A percentile compares a stretch with the other conserved stretches of the same genome.
Evolutionary conservation across 2,797 vertebrate genomes (phyloP).

Genomic region (Epinephelus malabaricus): DNA sequence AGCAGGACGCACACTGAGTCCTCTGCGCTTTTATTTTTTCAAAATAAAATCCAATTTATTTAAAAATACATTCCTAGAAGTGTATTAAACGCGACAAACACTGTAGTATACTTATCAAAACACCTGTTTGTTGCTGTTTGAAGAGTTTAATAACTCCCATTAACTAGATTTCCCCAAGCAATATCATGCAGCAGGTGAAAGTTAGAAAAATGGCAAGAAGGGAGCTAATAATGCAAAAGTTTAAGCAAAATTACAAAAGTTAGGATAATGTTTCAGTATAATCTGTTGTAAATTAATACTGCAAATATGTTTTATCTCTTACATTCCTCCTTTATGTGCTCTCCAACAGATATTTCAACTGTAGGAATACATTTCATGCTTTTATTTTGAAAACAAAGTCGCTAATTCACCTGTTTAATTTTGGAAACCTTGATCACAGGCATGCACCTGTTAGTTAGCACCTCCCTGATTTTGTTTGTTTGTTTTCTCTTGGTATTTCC

Average conservation of each 20-base stretch:
- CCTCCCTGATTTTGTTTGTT: not conserved
- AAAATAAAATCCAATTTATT: slow-evolving; percentile 55
- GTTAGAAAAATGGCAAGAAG: not conserved
- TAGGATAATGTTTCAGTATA: not conserved
- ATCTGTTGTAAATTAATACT: not conserved
- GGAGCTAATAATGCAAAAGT: not conserved
- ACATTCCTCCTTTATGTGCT: not conserved
- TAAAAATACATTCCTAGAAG: no score
- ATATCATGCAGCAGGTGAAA: not conserved
- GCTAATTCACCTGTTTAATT: not conserved
- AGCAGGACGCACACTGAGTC: not conserved
- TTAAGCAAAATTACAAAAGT: not conserved
- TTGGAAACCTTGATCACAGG: not conserved
- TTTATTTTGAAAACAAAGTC: slow-evolving; percentile 63
- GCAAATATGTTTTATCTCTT: rapidly evolving
- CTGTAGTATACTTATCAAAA: not conserved
- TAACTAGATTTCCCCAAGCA: not conserved
- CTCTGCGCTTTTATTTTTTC: slow-evolving; percentile 17
- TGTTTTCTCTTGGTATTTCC: no score
- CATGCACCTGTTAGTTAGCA: not conserved
- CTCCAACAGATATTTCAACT: not conserved
- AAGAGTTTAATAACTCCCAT: not conserved
- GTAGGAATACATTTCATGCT: not conserved
- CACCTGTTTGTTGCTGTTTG: not conserved
- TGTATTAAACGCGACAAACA: not conserved